These are phyloP conservation scores for Crossocerus cetratus DNA, from an alignment of 2,888 invertebrate species.

Conservation along the genomic window DNA sequence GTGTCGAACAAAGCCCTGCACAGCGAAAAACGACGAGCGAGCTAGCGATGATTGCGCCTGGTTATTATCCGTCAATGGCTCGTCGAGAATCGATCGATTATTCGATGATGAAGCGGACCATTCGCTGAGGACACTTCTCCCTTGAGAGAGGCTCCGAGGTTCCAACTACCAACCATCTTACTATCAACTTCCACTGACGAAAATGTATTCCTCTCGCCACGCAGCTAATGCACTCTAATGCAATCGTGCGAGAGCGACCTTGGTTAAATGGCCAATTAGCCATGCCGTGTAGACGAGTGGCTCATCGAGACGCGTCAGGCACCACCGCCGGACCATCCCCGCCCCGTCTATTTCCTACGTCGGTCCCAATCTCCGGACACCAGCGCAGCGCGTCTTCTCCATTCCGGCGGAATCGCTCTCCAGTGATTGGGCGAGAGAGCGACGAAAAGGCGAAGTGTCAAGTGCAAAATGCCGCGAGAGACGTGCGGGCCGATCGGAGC, in stretches of 20 bases:
- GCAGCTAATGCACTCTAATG: conserved; percentile 49
- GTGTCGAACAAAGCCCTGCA: conserved; percentile 16
- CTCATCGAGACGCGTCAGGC: conserved; percentile 39
- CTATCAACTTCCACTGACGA: conserved; percentile 8
- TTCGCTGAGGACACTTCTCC: no score
- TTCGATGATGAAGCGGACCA: no score
- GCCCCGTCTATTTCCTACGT: no score
- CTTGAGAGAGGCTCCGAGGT: neutral
- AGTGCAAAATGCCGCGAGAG: no score
- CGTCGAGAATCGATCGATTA: no score
- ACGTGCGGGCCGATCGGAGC: no score
- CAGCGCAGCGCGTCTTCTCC: no score
- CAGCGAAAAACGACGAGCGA: conserved; percentile 53
- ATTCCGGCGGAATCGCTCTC: no score
- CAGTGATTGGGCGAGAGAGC: no score
- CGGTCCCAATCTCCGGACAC: no score
- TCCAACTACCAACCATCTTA: neutral
- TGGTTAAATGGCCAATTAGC: conserved; percentile 45
- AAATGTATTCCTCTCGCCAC: conserved; percentile 32
- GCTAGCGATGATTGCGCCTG: conserved; percentile 43
- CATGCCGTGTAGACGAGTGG: conserved; percentile 34
- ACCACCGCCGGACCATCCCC: conserved; percentile 7
- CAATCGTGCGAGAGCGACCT: conserved; percentile 44
- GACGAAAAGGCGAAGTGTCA: no score
- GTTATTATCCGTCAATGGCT: conserved; percentile 41